A percentile compares a stretch with the other conserved stretches of the same genome.
Conservation (phyloP, 2,797 vertebrate species). For the Cercopithecus mitis region DNA sequence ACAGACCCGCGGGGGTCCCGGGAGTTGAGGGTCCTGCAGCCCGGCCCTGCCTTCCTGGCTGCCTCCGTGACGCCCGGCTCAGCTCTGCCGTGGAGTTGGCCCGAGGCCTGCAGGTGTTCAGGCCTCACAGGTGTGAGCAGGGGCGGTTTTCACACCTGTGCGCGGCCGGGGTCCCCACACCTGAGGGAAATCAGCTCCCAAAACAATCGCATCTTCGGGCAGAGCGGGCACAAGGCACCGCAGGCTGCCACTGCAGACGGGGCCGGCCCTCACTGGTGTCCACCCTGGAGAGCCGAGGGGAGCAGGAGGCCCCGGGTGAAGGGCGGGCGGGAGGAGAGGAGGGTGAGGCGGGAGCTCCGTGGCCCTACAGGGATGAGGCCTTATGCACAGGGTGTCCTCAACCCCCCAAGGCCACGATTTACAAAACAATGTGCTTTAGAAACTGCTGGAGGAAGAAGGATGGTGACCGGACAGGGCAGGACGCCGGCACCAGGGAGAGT, state of each 20-base stretch:
- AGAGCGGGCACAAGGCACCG: neutral
- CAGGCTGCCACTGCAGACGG: neutral
- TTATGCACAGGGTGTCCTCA: neutral
- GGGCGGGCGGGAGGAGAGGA: neutral
- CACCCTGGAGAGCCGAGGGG: neutral
- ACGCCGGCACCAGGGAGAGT: neutral
- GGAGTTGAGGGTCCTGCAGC: neutral
- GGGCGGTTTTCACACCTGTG: neutral
- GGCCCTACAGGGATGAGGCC: no score
- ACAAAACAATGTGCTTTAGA: neutral
- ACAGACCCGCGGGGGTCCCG: neutral
- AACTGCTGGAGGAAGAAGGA: neutral
- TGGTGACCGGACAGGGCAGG: neutral
- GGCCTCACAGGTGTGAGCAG: no score
- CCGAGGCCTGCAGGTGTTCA: neutral
- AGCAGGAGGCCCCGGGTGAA: neutral
- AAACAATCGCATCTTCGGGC: neutral
- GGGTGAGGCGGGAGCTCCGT: neutral
- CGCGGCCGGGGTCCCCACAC: neutral
- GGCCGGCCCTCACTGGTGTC: accelerated
- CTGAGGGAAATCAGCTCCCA: neutral
- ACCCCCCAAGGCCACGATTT: neutral
- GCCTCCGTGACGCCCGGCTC: neutral
- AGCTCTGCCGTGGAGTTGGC: neutral
- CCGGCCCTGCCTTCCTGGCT: neutral